Conservation (phyloP, 2,797 vertebrate genomes). For the Falco cherrug region DNA sequence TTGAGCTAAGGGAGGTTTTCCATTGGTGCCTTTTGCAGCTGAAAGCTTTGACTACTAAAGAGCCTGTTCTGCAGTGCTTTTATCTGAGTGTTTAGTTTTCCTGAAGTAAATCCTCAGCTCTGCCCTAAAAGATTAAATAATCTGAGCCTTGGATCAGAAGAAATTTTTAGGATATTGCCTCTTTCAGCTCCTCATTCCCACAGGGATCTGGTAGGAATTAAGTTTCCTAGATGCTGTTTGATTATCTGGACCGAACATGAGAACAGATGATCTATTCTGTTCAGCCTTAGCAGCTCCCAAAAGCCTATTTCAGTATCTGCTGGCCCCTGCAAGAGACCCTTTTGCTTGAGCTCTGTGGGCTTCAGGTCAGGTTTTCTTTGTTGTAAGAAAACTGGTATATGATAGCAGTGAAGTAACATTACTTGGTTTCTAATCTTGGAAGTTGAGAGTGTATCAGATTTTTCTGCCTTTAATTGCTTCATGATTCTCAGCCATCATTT, state of each 20-base stretch:
- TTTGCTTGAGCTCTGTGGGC: background rate
- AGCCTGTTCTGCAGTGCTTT: background rate
- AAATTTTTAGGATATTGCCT: background rate
- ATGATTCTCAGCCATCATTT: background rate
- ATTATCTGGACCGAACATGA: background rate
- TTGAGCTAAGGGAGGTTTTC: background rate
- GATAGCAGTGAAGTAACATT: background rate
- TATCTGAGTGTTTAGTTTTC: background rate
- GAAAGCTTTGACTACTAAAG: background rate
- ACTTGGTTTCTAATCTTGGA: background rate
- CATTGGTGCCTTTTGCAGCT: accelerated
- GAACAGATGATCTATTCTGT: background rate
- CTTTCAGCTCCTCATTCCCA: background rate
- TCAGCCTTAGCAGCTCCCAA: background rate
- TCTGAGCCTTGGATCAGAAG: background rate
- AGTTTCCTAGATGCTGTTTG: background rate
- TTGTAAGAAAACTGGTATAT: background rate
- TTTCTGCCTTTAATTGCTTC: background rate
- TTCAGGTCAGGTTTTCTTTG: background rate
- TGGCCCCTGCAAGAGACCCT: background rate
- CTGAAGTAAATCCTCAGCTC: background rate
- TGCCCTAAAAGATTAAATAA: background rate
- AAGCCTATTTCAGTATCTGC: background rate
- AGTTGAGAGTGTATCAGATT: background rate
- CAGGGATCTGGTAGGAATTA: background rate